phyloP scores from a whole-genome alignment of 2,113 vertebrate genomes.

The Thryonomys swinderianus region DNA sequence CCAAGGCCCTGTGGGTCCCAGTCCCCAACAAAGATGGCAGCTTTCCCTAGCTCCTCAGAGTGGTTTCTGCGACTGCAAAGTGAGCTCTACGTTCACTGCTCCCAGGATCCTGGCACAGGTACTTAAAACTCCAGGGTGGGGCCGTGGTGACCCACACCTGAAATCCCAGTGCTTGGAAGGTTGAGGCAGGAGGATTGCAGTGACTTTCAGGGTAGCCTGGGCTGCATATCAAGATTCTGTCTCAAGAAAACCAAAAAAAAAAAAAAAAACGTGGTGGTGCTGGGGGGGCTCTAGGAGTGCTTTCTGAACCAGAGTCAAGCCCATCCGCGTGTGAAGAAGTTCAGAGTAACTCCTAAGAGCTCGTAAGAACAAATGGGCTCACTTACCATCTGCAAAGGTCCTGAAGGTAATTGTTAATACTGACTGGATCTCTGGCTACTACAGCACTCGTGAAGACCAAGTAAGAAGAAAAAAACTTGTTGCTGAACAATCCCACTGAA shows the following conservation, averaged over 20 bases:
- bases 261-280: too few species aligned
- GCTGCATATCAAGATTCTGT: not conserved
- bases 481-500: not conserved
- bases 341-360: not conserved
- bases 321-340: too few species aligned
- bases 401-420: not conserved
- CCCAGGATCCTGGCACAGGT: not conserved
- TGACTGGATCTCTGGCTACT: not conserved
- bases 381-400: not conserved
- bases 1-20: accelerated
- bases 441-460: not conserved
- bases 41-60: not conserved
- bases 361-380: not conserved
- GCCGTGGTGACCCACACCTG: not conserved
- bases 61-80: not conserved
- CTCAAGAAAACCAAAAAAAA: not conserved
- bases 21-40: not conserved
- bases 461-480: not conserved
- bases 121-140: not conserved
- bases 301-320: too few species aligned
- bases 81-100: not conserved
- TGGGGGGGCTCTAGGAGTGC: not conserved
- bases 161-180: not conserved
- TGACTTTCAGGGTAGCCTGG: not conserved
- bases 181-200: not conserved